Evolutionary conservation across 2,888 invertebrate species (phyloP), one percentile per base, ranked within the genome.

Genomic region (Cephus pygmeus): DNA sequence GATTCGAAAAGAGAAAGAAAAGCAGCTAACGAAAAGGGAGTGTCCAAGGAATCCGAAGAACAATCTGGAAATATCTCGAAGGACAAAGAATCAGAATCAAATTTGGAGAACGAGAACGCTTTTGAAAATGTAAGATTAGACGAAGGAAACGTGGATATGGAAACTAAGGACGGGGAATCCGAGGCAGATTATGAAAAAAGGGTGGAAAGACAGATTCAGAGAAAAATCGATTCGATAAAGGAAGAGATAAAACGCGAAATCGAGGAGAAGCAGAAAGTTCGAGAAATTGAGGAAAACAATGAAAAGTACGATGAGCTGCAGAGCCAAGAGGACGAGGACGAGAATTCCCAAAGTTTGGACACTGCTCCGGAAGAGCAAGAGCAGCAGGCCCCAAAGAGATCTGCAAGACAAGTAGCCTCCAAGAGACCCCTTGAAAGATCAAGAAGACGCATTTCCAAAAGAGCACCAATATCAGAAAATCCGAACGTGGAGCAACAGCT

Each of bases 241-340:
- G 90, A 90, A 23, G 88, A 92, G 77, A 90, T 92, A 1, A 90
- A 90, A 76, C 86, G 90, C 4, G 90, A 92, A 81, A 88, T 92
- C 36, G 88, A 87, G 40, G 84, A 82, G 12, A 85, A 85, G 9
- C 82, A 83, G 4, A 83, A 79, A 12, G 79, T 85, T 3, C 79
- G 81, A 0, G 85, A 84, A 68, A 89, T 88, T 79, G 83, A 85
- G 74, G 82, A 80, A n/a, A 89, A 88, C 69, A 89, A 90, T 76
- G 86, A 83, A 0, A 89, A 84, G 73, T 89, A 84, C 80, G 87
- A 90, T 34, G 85, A 87, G 69, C 69, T 89, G 33, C 81, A 77
- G 33, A 79, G 79, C 9, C 71, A 80, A 30, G 84, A 81, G 6
- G 79, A 84, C 1, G 85, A 85, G 15, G 82, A 83, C 6, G 79